phyloP scores from a whole-genome alignment of 2,797 vertebrate genomes.

The Hypotaenidia okinawae region DNA sequence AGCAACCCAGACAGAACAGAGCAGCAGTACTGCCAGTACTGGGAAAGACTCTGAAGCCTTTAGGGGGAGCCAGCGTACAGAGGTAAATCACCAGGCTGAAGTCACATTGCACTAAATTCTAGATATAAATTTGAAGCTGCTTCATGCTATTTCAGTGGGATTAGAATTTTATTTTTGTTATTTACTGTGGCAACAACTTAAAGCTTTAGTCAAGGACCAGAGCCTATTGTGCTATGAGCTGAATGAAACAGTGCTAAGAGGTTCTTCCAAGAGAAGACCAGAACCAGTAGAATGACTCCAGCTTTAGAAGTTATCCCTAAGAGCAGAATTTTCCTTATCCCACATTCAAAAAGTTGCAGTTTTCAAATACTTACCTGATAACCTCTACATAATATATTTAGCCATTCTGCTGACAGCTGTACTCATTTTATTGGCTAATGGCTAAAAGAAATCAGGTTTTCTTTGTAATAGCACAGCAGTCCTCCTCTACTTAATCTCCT shows the following conservation, averaged over 20 bases:
- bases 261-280: background rate
- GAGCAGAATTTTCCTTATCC: background rate
- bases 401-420: slow-evolving; percentile 57
- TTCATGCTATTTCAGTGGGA: background rate
- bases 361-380: slow-evolving; percentile 49
- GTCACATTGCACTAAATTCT: background rate
- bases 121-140: background rate
- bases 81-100: background rate
- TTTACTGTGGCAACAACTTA: slow-evolving; percentile 1
- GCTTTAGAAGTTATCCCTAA: background rate
- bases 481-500: slow-evolving; percentile 64
- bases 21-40: background rate
- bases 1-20: background rate
- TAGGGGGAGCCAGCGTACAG: background rate
- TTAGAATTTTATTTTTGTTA: background rate
- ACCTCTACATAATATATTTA: slow-evolving; percentile 20
- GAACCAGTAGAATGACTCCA: background rate
- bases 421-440: slow-evolving; percentile 48
- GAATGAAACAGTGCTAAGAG: background rate
- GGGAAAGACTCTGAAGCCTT: background rate
- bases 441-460: slow-evolving; percentile 64
- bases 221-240: background rate
- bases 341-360: background rate
- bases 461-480: slow-evolving; percentile 72
- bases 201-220: background rate